Evolutionary conservation across 2,113 vertebrate species (phyloP).

Genomic region (Monopterus albus): DNA sequence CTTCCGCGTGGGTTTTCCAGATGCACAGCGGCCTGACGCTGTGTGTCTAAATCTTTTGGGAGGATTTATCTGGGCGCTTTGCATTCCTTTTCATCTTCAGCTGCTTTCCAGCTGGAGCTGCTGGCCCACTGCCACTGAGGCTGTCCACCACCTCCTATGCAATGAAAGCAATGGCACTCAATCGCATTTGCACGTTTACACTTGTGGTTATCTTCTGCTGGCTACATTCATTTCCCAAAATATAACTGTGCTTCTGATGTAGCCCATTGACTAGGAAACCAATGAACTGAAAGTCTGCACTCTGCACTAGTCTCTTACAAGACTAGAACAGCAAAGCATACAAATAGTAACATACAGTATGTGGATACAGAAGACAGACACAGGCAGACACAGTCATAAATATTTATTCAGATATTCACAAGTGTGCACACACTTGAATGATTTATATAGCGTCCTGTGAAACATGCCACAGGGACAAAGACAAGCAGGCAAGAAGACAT

Average conservation of each 20-base stretch:
- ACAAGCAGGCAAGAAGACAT: neutral
- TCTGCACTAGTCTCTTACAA: too few relatives aligned
- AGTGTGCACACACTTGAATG: neutral
- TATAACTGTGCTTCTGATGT: neutral
- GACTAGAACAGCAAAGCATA: too few relatives aligned
- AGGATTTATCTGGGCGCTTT: conserved; percentile 41
- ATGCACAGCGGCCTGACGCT: neutral
- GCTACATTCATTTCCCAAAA: neutral
- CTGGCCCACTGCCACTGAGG: conserved; percentile 21
- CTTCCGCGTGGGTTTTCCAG: conserved; percentile 15
- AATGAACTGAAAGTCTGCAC: too few relatives aligned
- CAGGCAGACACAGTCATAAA: neutral
- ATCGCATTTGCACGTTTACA: neutral
- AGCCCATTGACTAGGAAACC: neutral
- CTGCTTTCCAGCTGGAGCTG: conserved; percentile 32
- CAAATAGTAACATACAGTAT: too few relatives aligned
- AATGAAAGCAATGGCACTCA: neutral
- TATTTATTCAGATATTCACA: conserved; percentile 14
- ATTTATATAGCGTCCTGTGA: neutral
- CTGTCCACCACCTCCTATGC: neutral
- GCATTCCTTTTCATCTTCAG: conserved; percentile 56
- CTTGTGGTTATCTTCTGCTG: neutral
- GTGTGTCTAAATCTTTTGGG: conserved; percentile 42
- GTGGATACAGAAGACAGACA: too few relatives aligned
- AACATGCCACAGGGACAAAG: neutral